Percentiles rank a stretch among this genome's conserved stretches.
Evolutionary conservation across 2,797 vertebrate genomes (phyloP).

Genomic region (Natrix natrix): DNA sequence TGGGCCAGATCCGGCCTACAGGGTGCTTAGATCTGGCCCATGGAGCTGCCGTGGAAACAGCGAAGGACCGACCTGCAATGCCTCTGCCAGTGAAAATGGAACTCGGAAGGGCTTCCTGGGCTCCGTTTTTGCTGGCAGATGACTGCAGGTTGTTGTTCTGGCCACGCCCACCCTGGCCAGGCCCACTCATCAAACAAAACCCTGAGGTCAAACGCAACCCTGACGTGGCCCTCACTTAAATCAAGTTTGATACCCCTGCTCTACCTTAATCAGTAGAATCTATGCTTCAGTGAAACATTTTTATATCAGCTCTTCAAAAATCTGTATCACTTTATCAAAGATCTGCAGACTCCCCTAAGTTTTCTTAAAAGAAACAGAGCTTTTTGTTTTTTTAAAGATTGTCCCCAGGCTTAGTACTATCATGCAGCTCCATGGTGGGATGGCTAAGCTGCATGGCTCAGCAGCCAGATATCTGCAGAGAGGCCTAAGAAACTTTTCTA

Average conservation of each 20-base stretch:
- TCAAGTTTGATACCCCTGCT: too few species aligned
- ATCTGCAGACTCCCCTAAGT: neutral
- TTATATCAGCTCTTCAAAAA: neutral
- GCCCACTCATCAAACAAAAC: too few species aligned
- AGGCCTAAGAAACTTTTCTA: neutral
- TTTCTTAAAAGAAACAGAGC: neutral
- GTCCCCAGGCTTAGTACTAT: neutral
- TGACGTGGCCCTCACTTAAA: too few species aligned
- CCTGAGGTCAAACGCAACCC: too few species aligned
- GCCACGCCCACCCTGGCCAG: too few species aligned
- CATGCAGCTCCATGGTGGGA: neutral
- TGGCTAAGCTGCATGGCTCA: neutral
- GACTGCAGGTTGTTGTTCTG: too few species aligned
- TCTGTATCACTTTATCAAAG: neutral
- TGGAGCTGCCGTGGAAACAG: too few species aligned
- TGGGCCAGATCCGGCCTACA: too few species aligned
- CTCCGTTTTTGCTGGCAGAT: too few species aligned
- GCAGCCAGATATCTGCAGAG: neutral
- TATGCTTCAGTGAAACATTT: neutral
- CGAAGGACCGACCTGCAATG: accelerated
- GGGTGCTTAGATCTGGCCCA: too few species aligned
- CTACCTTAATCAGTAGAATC: neutral
- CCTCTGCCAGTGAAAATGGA: too few species aligned
- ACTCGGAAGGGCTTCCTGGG: too few species aligned
- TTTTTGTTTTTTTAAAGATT: neutral